Conservation (phyloP, 2,888 invertebrate genomes). For the Nematopogon swammerdamellus region DNA sequence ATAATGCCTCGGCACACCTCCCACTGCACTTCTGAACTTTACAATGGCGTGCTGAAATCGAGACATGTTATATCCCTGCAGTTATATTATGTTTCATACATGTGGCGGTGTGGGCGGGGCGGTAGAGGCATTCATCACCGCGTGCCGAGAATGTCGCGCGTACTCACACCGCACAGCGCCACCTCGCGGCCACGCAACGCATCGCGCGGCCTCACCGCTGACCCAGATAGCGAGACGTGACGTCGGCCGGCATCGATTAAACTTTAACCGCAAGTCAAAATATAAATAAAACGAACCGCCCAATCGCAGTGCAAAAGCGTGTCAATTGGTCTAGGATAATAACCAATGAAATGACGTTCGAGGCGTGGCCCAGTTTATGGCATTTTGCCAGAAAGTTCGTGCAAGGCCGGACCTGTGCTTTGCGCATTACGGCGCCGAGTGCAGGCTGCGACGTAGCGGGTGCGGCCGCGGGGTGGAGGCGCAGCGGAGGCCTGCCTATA, state of each 20-base stretch:
- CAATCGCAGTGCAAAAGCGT: constrained; percentile 39
- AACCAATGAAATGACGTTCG: constrained; percentile 44
- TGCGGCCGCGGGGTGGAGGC: constrained; percentile 1
- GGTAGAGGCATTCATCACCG: no score
- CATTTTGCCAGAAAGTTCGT: constrained; percentile 33
- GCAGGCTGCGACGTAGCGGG: constrained; percentile 2
- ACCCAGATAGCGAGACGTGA: background rate
- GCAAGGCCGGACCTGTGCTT: constrained; percentile 11
- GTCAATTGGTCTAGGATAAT: constrained; percentile 55
- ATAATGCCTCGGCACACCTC: no score
- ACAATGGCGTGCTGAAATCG: no score
- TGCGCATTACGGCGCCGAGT: constrained; percentile 23
- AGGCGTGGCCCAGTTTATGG: constrained; percentile 45
- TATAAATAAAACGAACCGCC: constrained; percentile 21
- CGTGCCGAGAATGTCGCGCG: no score
- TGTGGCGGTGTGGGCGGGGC: no score
- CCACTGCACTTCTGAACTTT: no score
- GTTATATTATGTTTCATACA: no score
- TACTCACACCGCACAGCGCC: no score
- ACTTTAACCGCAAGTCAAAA: background rate
- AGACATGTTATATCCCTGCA: no score
- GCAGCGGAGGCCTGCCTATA: background rate
- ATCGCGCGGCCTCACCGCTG: background rate
- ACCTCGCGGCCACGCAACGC: background rate
- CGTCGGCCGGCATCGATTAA: background rate